Evolutionary conservation across 2,113 vertebrate species (phyloP), one percentile per base, ranked within the genome.

Genomic region (Nanorana parkeri): DNA sequence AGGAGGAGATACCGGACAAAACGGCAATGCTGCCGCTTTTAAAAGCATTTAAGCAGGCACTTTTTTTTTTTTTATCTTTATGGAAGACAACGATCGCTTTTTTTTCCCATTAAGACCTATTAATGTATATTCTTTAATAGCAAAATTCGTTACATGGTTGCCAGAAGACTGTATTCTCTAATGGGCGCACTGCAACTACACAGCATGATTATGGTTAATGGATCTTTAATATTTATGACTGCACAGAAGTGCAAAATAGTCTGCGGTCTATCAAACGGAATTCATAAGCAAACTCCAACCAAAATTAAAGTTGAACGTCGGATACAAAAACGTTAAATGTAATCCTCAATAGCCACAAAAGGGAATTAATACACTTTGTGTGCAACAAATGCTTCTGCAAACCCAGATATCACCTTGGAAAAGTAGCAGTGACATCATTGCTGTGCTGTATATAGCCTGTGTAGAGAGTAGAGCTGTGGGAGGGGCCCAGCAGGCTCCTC

Each of bases 1-100:
- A 79, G 64, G 71, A 68, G 51, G 65, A 58, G 77, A 68, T 51
- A 47, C 11, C 15, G 54, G 52, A 58, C 71, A 28, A 32, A 20
- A 28, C 71, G 32, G 15, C 32, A 74, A 58, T 2, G 52, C 54
- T 26, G 19, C 29, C n/a, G 11, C 17, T 23, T 10, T 5, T 47
- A 47, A 15, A 47, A 47, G 2, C 71, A n/a, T 16, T 6, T 20
- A 20, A 10, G n/a, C 15, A 3, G 26, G 5, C 15, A 56, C 17
- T 17, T 26, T 23, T 55, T 55, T 52, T 51, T 72, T 21, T 26
- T n/a, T 36, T 3, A 32, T 32, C 29, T 72, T 15, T 56, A 20
- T 10, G 8, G 41, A 47, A 47, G 41, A 47, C 41, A 10, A 15
- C 1, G 29, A n/a, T 41, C 17, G 21, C 15, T 36, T 68, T 67